phyloP scores from a whole-genome alignment of 2,113 vertebrate genomes.

The Eclectus roratus region DNA sequence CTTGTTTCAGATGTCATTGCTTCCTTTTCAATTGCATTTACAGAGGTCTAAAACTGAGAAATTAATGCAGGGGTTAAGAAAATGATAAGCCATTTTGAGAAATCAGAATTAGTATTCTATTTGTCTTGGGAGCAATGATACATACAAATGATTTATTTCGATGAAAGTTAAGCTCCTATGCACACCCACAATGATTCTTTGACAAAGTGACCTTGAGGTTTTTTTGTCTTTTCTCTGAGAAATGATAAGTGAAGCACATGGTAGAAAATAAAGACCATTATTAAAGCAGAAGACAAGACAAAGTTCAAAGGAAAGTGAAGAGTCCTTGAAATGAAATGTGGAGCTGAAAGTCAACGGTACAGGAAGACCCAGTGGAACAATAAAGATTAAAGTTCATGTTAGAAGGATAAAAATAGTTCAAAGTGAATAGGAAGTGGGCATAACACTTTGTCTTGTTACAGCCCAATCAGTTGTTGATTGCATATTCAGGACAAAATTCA shows the following conservation, averaged over 20 bases:
- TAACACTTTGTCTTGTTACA: neutral
- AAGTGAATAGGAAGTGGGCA: neutral
- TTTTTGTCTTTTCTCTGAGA: neutral
- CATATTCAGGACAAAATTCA: neutral
- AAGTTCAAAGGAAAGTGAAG: neutral
- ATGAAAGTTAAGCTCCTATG: neutral
- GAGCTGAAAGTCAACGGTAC: neutral
- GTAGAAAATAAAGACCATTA: neutral
- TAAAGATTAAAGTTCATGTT: neutral
- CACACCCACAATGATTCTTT: neutral
- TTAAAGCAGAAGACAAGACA: neutral
- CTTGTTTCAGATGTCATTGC: neutral
- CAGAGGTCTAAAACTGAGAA: neutral
- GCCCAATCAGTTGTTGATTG: neutral
- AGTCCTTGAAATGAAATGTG: neutral
- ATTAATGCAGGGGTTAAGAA: neutral
- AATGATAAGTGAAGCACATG: neutral
- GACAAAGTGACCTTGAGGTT: neutral
- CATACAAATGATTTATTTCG: neutral
- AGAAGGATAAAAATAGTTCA: neutral
- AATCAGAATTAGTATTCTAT: neutral
- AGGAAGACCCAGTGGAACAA: neutral
- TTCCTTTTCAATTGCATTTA: neutral
- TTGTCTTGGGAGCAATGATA: neutral
- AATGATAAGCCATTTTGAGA: neutral